These are phyloP conservation scores for Nemurella pictetii DNA, from an alignment of 2,888 invertebrate genomes.

Conservation along the genomic window DNA sequence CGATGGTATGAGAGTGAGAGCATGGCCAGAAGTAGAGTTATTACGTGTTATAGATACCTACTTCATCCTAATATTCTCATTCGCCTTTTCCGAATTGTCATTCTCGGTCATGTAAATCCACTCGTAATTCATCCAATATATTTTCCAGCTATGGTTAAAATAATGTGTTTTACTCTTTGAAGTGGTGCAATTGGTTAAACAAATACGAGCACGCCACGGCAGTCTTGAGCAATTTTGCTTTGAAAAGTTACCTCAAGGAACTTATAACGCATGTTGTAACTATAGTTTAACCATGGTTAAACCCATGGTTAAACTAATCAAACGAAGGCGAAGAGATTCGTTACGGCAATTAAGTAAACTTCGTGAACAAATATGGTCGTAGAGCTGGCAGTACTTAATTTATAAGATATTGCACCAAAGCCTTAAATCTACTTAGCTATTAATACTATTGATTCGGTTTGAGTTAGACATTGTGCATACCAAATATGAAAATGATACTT, in stretches of 20 bases:
- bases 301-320: neutral
- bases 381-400: neutral
- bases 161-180: neutral
- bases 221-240: neutral
- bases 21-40: too few relatives aligned
- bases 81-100: neutral
- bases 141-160: neutral
- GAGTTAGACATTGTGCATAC: conserved; percentile 17
- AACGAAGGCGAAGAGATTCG: neutral
- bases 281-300: too few relatives aligned
- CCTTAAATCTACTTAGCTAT: conserved; percentile 19
- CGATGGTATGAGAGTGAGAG: too few relatives aligned
- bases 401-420: neutral
- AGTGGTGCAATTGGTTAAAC: neutral
- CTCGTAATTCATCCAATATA: neutral
- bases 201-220: neutral
- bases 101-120: neutral
- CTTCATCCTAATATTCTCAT: too few relatives aligned
- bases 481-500: conserved; percentile 11
- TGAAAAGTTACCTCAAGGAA: neutral
- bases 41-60: too few relatives aligned
- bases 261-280: neutral
- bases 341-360: neutral
- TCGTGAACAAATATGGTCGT: neutral
- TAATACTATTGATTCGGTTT: conserved; percentile 30